Evolutionary conservation across 2,888 invertebrate species (phyloP), one percentile per base, ranked within the genome.

Genomic region (Pedicia rivosa): DNA sequence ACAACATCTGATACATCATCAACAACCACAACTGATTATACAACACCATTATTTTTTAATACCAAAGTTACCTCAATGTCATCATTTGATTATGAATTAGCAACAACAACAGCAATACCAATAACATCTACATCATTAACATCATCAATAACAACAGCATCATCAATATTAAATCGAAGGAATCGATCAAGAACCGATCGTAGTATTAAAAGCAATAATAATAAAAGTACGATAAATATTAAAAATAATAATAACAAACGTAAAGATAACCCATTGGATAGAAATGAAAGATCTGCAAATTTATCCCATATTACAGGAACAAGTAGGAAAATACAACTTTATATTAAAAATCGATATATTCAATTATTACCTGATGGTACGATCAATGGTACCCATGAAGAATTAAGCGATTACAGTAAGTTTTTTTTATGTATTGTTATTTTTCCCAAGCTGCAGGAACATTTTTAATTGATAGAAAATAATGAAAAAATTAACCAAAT

Each of bases 351-450:
- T 66, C 72, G 77, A 50, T 78, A 79, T 59, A 70, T 86, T 48
- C 84, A 84, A 66, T 68, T 86, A 52, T 65, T 81, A 64, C 79
- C 80, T 48, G 82, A 83, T 66, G 84, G 84, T 60, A 77, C 77
- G 51, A 81, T 86, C 63, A 82, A 81, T 67, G 83, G 84, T 50
- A 82, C 82, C 57, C 71, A 69, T 56, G 76, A 82, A 60, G 77
- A 75, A 65, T 70, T 69, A 59, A 81, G 80, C 66, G 76, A 77
- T 66, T 80, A 79, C 72, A 81, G 84, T 84, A 59, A 84, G 83
- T 83, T 50, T 2, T 13, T 22, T 36, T 16, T 34, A 29, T 19
- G 8, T 25, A 6, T 14, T 10, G 28, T 34, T 25, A 5, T 30
- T 31, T 19, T 31, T 3, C 19, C 2, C 25, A 29, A n/a, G n/a